Evolutionary conservation across 2,113 vertebrate genomes (phyloP).

Genomic region (pig (Sus scrofa)): T2T-Sscrofa CM000827.6:44693001-44693500

Average conservation of each 20-base stretch:
- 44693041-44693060: neutral
- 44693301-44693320: neutral
- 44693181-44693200: neutral
- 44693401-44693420: too few species aligned
- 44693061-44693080: neutral
- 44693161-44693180: neutral
- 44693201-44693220: neutral
- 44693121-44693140: neutral
- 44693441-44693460: too few species aligned
- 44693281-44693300: neutral
- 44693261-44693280: neutral
- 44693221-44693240: neutral
- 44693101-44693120: neutral
- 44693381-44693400: too few species aligned
- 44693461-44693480: too few species aligned
- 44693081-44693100: neutral
- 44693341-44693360: neutral
- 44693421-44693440: too few species aligned
- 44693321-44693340: neutral
- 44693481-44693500: too few species aligned
- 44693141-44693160: neutral
- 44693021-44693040: neutral
- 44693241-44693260: neutral
- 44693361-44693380: rapidly evolving
- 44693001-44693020: neutral